These are phyloP conservation scores for Monarcha castaneiventris DNA, from an alignment of 2,113 vertebrate species.

Conservation along the genomic window DNA sequence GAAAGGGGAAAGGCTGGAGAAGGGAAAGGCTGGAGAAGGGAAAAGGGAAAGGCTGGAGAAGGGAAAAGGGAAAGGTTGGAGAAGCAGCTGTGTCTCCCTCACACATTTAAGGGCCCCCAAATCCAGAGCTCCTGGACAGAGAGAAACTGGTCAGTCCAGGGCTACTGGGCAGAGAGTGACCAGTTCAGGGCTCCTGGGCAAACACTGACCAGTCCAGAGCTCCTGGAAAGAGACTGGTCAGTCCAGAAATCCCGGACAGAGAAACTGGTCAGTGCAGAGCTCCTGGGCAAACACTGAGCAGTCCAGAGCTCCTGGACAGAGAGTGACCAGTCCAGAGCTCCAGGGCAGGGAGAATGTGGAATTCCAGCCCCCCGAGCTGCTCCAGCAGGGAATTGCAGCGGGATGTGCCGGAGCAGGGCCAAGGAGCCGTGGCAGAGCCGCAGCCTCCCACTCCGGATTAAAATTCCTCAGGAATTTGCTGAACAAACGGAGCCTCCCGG, in stretches of 20 bases:
- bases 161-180: too few species aligned
- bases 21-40: too few species aligned
- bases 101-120: background rate
- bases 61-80: background rate
- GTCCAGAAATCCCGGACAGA: too few species aligned
- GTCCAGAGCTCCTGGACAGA: background rate
- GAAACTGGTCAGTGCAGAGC: too few species aligned
- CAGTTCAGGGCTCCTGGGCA: too few species aligned
- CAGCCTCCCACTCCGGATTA: constrained; percentile 35
- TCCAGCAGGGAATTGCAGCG: background rate
- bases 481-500: background rate
- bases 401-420: background rate
- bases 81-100: background rate
- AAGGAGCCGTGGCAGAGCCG: constrained; percentile 4
- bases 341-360: background rate
- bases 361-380: background rate
- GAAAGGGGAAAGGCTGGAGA: too few species aligned
- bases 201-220: too few species aligned
- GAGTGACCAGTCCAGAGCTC: background rate
- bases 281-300: background rate
- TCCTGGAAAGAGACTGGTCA: too few species aligned
- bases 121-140: too few species aligned
- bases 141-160: too few species aligned
- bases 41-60: too few species aligned
- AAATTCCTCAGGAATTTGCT: constrained; percentile 33